Evolutionary conservation across 2,113 vertebrate species (phyloP), one percentile per base, ranked within the genome.

Genomic region (Astur gentilis): DNA sequence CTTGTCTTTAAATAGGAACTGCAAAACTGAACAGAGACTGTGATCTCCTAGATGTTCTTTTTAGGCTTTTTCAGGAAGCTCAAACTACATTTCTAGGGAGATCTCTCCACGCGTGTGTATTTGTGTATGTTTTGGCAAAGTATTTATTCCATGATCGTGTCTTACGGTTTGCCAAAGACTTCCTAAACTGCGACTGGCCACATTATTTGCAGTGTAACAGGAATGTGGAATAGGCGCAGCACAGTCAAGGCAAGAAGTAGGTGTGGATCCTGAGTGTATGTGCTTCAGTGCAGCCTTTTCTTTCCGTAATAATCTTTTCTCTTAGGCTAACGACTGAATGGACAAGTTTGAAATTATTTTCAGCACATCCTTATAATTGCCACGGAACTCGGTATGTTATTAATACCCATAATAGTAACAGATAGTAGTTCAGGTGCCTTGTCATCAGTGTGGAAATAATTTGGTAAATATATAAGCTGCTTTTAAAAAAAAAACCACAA

Each of bases 1-100:
- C 54, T 93, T 83, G 55, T 83, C 79, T 92, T 93, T 91, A 73
- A 93, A 86, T 90, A 95, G 90, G 69, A 93, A 58, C 13, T 16
- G 52, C 57, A 54, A 73, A 64, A 75, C 45, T 75, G 62, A 88
- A 34, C 38, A 78, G 73, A 84, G 25, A 27, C 61, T 58, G 49
- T 65, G 16, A 54, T 94, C n/a, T 95, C 64, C 13, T 81, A 27
- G 67, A 87, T 86, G 45, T 78, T 83, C 72, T 64, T 89, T 77
- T 80, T 22, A 58, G 62, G 49, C 14, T 83, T 93, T 94, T 83
- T 88, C 32, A 34, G 73, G 64, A 80, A 93, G 64, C 62, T 69
- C 45, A 66, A 13, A 36, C 29, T 57, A 25, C 23, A 32, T 70
- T 88, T 93, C 45, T 45, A 26, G 25, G 26, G 47, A 55, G 52